Base-by-base conservation (phyloP, 2,888 invertebrate genomes). In the Scaptomyza caliginosa region DNA sequence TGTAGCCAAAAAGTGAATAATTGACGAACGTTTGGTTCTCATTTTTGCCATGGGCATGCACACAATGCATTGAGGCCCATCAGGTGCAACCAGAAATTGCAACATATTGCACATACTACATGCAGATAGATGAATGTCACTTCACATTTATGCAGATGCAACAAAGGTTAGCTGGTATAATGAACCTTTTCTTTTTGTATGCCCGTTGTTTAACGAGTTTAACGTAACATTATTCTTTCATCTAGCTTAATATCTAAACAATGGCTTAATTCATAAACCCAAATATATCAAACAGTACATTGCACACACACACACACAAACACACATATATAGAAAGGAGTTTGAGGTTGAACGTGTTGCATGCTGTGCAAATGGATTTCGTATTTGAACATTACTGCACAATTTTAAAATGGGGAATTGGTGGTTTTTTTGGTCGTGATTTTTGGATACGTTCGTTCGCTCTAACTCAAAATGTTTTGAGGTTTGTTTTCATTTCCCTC, bases 281-380 rank as follows among this genome's bases (percentile, higher is more conserved):
- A 8, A n/a, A 30, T 21, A 24, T 24, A 19, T 10, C 13, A 32
- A 1, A 11, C n/a, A n/a, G 48, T 16, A 19, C 16, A 24, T 34
- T 23, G 23, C 13, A 39, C 28, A 19, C 30, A 28, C 16, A 26
- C 19, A 39, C 13, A 45, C 11, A 26, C 28, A 11, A 10, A 17
- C 24, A n/a, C 11, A 36, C 5, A 19, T 11, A 21, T 4, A 19
- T 23, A 17, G 30, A 13, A 32, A 2, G 30, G 21, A 23, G 55
- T 59, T 64, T 50, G 30, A 34, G 26, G 30, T 57, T 36, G 36
- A 50, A 65, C 46, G 36, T 39, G 56, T 71, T 67, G 51, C 42
- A 42, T 58, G 40, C 56, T 24, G 32, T 54, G 38, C 26, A 63
- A 67, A 67, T 63, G 40, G 38, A 67, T 67, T 57, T 73, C 42